phyloP scores from a whole-genome alignment of 92 coral and sea anemone genomes.

The Palythoa caribaeorum region DNA sequence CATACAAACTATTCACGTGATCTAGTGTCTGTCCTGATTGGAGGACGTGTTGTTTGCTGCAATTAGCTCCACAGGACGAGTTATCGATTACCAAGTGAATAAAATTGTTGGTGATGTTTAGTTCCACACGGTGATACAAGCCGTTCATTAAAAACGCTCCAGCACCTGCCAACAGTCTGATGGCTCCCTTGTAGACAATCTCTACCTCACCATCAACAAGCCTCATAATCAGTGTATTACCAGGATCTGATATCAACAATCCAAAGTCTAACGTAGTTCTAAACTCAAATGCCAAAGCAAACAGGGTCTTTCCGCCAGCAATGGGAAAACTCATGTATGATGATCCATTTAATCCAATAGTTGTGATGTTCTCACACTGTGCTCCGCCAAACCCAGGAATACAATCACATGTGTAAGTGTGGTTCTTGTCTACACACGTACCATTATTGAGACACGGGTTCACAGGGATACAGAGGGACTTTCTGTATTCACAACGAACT shows the following conservation, averaged over 20 bases:
- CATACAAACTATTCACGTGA: slow-evolving; percentile 52
- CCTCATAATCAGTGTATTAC: slow-evolving; percentile 55
- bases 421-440: slow-evolving; percentile 8
- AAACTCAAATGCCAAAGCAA: slow-evolving; percentile 82
- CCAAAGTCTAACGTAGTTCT: slow-evolving; percentile 81
- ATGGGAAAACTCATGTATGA: slow-evolving; percentile 76
- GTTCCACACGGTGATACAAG: slow-evolving; percentile 66
- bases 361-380: slow-evolving; percentile 82
- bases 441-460: slow-evolving; percentile 13
- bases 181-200: slow-evolving; percentile 45
- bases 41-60: slow-evolving; percentile 14
- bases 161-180: slow-evolving; percentile 55
- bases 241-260: slow-evolving; percentile 71
- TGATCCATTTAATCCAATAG: slow-evolving; percentile 86
- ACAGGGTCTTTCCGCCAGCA: slow-evolving; percentile 17
- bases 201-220: slow-evolving; percentile 61
- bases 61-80: slow-evolving; percentile 72
- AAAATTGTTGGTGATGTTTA: slow-evolving; percentile 58
- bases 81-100: slow-evolving; percentile 68
- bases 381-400: slow-evolving; percentile 75
- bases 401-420: neutral
- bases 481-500: slow-evolving; percentile 67
- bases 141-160: slow-evolving; percentile 70
- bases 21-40: slow-evolving; percentile 46
- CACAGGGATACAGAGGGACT: slow-evolving; percentile 71